Evolutionary conservation across 2,797 vertebrate genomes (phyloP).

Genomic region (Cuculus canorus): DNA sequence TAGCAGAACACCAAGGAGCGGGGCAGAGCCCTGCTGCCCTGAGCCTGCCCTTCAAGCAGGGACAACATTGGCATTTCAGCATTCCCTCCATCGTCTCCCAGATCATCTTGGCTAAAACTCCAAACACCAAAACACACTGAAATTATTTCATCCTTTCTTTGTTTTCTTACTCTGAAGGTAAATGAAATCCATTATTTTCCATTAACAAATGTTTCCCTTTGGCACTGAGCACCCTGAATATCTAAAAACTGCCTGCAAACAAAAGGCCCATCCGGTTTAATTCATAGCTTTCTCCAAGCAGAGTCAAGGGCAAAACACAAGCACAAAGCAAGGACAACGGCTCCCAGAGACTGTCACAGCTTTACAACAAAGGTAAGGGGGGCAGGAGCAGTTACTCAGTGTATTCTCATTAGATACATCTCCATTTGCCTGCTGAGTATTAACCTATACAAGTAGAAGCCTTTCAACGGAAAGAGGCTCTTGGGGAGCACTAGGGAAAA

Average conservation of each 20-base stretch:
- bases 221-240: not conserved
- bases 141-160: not conserved
- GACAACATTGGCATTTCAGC: accelerated
- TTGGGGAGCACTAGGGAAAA: not conserved
- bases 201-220: not conserved
- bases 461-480: not conserved
- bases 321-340: not conserved
- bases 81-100: not conserved
- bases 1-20: not conserved
- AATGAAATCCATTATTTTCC: slow-evolving; percentile 37
- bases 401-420: not conserved
- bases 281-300: not conserved
- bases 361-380: not conserved
- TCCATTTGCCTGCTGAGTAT: not conserved
- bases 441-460: not conserved
- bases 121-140: not conserved
- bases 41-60: not conserved
- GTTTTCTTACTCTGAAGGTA: not conserved
- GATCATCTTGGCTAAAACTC: not conserved
- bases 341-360: not conserved
- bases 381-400: not conserved
- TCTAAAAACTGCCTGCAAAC: not conserved
- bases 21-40: not conserved
- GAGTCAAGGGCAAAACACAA: not conserved
- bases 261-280: not conserved